Base-by-base conservation (phyloP, 2,113 vertebrate genomes). In the Corapipo altera region DNA sequence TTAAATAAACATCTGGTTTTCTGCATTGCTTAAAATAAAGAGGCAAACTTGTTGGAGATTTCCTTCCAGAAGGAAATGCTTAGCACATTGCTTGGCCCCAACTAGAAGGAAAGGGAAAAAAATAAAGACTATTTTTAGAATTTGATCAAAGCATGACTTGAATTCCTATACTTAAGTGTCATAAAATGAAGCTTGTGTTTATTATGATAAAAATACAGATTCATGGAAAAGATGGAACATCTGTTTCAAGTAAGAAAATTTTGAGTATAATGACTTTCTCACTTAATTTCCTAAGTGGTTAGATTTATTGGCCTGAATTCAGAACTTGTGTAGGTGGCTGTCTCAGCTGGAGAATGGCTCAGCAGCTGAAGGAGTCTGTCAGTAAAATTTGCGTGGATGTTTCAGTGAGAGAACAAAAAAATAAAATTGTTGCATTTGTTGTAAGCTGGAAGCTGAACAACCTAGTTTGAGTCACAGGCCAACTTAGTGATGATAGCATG, bases 31-130 rank as follows among this genome's bases (percentile, higher is more conserved):
- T 95, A 93, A 93, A 96, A 97, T 94, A 98, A 95, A 96, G 94
- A 97, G 88, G 74, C 66, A 88, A 95, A 91, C 69, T 95, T 97
- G 89, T 91, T 95, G 95, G 82, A 96, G 95, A 96, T 98, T 98
- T 98, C 97, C 97, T 97, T 97, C 89, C 95, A 98, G 97, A 97
- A 98, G 97, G 98, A 98, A 98, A 98, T 98, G 91, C 97, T 98
- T 98, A 98, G 93, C 95, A 97, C 97, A 96, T 98, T 98, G 97
- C 97, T 96, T 98, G 96, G 94, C 95, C 97, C 71, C 92, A 95
- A 55, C 72, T 96, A 90, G 86, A 75, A 96, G 94, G 91, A 83
- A 93, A 79, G 32, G 59, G 72, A 54, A 97, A 91, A 97, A 94
- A 89, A 91, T 35, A 74, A 96, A 93, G 86, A 70, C 82, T 98